Conservation (phyloP, 2,113 vertebrate genomes). For the Clarias gariepinus region DNA sequence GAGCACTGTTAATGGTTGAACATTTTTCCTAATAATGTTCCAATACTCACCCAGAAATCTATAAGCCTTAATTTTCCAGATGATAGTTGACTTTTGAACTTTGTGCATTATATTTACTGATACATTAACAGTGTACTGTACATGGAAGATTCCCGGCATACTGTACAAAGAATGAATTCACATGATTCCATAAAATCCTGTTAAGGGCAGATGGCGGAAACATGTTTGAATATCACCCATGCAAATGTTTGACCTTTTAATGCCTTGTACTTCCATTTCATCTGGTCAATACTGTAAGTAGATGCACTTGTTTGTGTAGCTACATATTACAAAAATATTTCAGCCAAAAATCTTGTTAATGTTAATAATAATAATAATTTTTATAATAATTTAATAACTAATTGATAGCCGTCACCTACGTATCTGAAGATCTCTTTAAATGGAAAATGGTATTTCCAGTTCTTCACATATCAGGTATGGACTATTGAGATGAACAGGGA, state of each 20-base stretch:
- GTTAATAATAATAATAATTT: too few relatives aligned
- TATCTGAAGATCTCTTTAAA: background rate
- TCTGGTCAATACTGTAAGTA: background rate
- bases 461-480: background rate
- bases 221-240: background rate
- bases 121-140: background rate
- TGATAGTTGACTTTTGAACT: too few relatives aligned
- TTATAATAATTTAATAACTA: too few relatives aligned
- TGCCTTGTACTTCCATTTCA: background rate
- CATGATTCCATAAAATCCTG: background rate
- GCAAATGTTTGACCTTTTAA: background rate
- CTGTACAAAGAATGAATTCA: background rate
- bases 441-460: background rate
- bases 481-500: background rate
- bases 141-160: background rate
- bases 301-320: background rate
- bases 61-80: too few relatives aligned
- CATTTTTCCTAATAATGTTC: too few relatives aligned
- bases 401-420: background rate
- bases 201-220: background rate
- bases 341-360: background rate
- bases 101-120: too few relatives aligned
- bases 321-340: background rate
- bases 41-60: too few relatives aligned
- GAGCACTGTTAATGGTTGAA: too few relatives aligned